phyloP scores from a whole-genome alignment of 2,888 invertebrate species.

The Xanthorhoe spadicearia region DNA sequence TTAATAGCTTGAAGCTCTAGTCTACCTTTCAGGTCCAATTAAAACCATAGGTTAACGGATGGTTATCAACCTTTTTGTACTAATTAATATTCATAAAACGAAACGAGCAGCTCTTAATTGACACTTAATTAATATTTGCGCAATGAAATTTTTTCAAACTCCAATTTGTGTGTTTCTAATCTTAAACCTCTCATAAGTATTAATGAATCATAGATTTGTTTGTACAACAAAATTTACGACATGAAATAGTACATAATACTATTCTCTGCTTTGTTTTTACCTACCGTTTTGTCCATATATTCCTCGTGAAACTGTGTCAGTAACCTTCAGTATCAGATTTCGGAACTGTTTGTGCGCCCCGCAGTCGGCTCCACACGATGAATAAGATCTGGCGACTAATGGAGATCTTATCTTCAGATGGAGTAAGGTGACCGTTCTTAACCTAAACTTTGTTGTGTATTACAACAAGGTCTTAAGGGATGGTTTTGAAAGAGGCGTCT shows the following conservation, averaged over 20 bases:
- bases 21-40: not conserved
- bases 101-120: not conserved
- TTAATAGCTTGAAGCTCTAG: not conserved
- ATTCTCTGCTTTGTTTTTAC: too few relatives aligned
- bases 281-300: not conserved
- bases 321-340: constrained; percentile 49
- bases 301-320: constrained; percentile 26
- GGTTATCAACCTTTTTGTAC: not conserved
- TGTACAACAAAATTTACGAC: too few relatives aligned
- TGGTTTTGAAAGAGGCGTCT: not conserved
- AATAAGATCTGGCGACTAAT: constrained; percentile 78
- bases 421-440: constrained; percentile 74
- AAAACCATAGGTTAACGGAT: not conserved
- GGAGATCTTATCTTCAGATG: constrained; percentile 79
- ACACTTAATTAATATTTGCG: not conserved
- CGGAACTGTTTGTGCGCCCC: constrained; percentile 56
- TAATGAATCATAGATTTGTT: too few relatives aligned
- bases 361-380: constrained; percentile 67
- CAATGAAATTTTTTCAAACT: not conserved
- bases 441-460: constrained; percentile 76
- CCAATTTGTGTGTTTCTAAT: too few relatives aligned
- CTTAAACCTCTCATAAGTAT: too few relatives aligned
- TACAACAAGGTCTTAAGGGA: constrained; percentile 59
- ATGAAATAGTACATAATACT: too few relatives aligned
- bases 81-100: not conserved